These are phyloP conservation scores for Noctua pronuba DNA, from an alignment of 2,888 invertebrate species.

Conservation along the genomic window DNA sequence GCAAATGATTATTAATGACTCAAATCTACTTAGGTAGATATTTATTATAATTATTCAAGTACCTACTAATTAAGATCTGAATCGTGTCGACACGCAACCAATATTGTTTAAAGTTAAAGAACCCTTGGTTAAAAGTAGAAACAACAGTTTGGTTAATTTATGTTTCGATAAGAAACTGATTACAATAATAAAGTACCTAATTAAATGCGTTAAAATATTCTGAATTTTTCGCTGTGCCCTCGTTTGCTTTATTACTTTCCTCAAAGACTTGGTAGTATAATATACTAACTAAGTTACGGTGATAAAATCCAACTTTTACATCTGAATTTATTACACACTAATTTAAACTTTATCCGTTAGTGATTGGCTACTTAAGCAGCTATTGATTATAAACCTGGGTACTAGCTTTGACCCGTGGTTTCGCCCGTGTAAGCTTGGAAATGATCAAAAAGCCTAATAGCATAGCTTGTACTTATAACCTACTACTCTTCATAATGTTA, in stretches of 20 bases:
- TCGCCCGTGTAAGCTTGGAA: background rate
- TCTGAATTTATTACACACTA: conserved; percentile 42
- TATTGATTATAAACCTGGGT: background rate
- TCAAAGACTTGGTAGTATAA: conserved; percentile 20
- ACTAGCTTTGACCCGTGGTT: background rate
- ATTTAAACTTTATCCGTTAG: conserved; percentile 44
- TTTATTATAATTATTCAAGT: background rate
- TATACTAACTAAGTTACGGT: conserved; percentile 42
- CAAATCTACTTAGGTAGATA: background rate
- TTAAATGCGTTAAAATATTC: conserved; percentile 8
- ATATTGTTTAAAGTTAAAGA: background rate
- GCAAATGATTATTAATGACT: too few species aligned
- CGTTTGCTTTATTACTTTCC: conserved; percentile 39
- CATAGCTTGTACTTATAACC: background rate
- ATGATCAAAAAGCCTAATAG: background rate
- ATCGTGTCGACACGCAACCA: background rate
- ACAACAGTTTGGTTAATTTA: background rate
- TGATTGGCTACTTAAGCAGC: background rate
- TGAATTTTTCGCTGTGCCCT: background rate
- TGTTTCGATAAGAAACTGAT: background rate
- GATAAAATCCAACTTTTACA: conserved; percentile 38
- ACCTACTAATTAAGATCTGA: background rate
- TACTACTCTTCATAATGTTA: background rate
- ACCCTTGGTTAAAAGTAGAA: background rate
- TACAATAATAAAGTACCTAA: background rate